Evolutionary conservation across 1,140 invertebrate species (phyloP), one percentile per base, ranked within the genome.

Genomic region (Bombus superbus): DNA sequence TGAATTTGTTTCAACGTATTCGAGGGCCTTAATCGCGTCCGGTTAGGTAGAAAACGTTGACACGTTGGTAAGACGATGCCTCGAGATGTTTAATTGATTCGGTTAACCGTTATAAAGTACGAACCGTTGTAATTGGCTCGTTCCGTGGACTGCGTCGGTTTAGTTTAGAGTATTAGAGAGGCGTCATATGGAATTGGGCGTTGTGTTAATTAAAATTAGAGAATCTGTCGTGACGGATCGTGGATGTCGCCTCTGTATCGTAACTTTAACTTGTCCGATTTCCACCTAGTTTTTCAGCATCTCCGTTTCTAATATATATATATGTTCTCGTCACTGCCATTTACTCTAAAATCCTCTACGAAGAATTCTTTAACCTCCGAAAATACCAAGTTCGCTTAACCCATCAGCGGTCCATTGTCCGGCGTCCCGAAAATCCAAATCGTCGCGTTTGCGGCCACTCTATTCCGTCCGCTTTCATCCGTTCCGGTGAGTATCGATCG

Each of bases 401-500:
- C 18, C 47, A 22, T 53, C 47, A 53, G 47, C 47, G 47, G 47
- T 5, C 32, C 64, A 35, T 68, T 35, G 22, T 68, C 35, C 3
- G 2, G 6, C 5, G 15, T 32, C n/a, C 11, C 18, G 10, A 5
- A 10, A 71, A 73, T 40, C 8, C 18, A 13, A 15, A 13, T 53
- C 15, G 59, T 53, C 42, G 6, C 62, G 59, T 76, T 53, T 40
- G 71, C 69, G 57, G 69, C 73, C 25, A 59, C 25, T 13, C 38
- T 22, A 32, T 81, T 32, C 66, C 28, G 4, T 40, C 28, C 59
- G n/a, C 25, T 47, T n/a, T 57, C 59, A 11, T 0, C 42, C 80
- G 38, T 59, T n/a, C n/a, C 28, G 11, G 9, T 25, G 59, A 25
- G 18, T 81, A 82, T 83, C 81, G 81, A 83, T 83, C 73, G 76